Evolutionary conservation across 2,797 vertebrate species (phyloP).

Genomic region (Babyrousa celebensis): DNA sequence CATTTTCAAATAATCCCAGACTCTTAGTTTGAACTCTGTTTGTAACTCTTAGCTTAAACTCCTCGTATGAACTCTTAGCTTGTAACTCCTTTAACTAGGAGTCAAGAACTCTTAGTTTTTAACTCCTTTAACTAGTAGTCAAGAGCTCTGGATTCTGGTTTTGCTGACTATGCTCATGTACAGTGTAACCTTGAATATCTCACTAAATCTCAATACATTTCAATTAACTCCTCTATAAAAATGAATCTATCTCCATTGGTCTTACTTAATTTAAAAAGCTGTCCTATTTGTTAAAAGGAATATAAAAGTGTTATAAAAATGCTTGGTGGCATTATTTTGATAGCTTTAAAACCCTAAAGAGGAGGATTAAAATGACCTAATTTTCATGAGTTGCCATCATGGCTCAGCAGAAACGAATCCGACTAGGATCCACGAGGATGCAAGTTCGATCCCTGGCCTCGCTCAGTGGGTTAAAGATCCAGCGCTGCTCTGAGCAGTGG

Average conservation of each 20-base stretch:
- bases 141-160: slow-evolving; percentile 47
- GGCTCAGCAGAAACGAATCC: too few relatives aligned
- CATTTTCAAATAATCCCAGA: slow-evolving; percentile 51
- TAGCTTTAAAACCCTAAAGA: slow-evolving; percentile 6
- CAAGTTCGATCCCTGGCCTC: too few relatives aligned
- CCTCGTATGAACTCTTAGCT: neutral
- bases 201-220: slow-evolving; percentile 45
- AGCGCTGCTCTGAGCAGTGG: too few relatives aligned
- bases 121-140: slow-evolving; percentile 47
- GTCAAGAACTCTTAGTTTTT: slow-evolving; percentile 22
- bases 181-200: slow-evolving; percentile 21
- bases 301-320: slow-evolving; percentile 61
- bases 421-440: too few relatives aligned
- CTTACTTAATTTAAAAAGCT: slow-evolving; percentile 51
- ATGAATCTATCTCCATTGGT: slow-evolving; percentile 5
- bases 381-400: neutral
- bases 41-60: neutral
- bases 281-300: neutral
- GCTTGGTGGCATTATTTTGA: slow-evolving; percentile 51
- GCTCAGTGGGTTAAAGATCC: too few relatives aligned
- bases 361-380: neutral
- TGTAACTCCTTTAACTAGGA: too few relatives aligned
- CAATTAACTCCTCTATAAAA: slow-evolving; percentile 55
- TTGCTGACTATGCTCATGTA: neutral
- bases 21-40: slow-evolving; percentile 17